phyloP scores from a whole-genome alignment of 1,140 invertebrate genomes.

The Bombus confusus region DNA sequence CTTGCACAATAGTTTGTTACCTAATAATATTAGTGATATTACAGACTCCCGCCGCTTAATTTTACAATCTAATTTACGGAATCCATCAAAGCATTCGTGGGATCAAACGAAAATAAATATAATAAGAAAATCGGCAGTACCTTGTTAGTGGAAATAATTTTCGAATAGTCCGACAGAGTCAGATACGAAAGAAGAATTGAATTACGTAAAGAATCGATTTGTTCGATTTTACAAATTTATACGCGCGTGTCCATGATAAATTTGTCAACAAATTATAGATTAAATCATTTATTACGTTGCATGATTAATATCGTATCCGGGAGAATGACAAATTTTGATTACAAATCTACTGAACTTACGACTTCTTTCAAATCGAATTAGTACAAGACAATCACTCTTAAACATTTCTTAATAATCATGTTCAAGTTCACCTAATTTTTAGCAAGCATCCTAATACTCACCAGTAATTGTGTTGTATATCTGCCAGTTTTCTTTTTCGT shows the following conservation, averaged over 20 bases:
- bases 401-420: no score
- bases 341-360: background rate
- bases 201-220: background rate
- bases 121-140: background rate
- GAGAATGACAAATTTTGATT: background rate
- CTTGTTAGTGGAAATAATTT: background rate
- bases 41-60: no score
- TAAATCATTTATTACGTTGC: background rate
- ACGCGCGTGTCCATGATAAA: no score
- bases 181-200: background rate
- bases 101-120: background rate
- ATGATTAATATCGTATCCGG: background rate
- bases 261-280: no score
- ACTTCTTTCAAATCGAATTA: no score
- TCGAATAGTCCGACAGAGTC: background rate
- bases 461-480: background rate
- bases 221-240: no score
- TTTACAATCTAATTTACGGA: background rate
- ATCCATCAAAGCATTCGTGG: background rate
- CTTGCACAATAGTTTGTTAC: no score
- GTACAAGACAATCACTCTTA: background rate
- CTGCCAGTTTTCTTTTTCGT: background rate
- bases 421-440: background rate
- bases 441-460: conserved; percentile 38
- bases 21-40: no score